Percentiles rank a stretch among this genome's conserved stretches.
These are phyloP conservation scores for Phrynocephalus vlangalii DNA, from an alignment of 2,797 vertebrate species.

Conservation along the genomic window DNA sequence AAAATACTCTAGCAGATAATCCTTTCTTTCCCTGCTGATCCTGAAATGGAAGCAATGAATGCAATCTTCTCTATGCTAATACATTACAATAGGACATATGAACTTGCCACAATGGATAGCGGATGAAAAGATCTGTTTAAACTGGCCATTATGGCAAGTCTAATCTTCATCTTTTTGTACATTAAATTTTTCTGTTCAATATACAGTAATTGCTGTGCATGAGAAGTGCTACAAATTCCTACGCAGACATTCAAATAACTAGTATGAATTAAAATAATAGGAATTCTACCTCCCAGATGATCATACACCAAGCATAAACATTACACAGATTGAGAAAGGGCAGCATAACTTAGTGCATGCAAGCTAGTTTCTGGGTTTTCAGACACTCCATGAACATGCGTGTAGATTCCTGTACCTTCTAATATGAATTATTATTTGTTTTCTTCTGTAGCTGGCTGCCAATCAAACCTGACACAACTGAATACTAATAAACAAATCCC, in stretches of 20 bases:
- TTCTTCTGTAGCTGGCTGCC: not conserved
- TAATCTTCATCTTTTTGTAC: too few species aligned
- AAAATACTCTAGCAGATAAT: not conserved
- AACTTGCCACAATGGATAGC: not conserved
- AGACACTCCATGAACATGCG: not conserved
- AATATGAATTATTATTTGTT: not conserved
- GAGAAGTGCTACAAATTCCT: too few species aligned
- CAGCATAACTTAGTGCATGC: not conserved
- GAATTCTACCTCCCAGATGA: not conserved
- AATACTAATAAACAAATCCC: not conserved
- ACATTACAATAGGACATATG: not conserved
- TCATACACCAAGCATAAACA: not conserved
- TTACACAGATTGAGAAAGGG: not conserved
- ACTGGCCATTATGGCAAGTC: not conserved
- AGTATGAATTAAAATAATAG: not conserved
- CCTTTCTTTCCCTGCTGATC: not conserved
- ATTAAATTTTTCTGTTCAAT: too few species aligned
- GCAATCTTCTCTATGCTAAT: not conserved
- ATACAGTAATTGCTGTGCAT: too few species aligned
- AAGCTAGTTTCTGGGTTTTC: not conserved
- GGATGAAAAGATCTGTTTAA: not conserved
- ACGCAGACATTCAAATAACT: not conserved
- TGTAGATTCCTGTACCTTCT: not conserved
- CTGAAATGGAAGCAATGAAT: not conserved
- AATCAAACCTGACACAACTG: not conserved